Evolutionary conservation across 2,797 vertebrate species (phyloP).

Genomic region (Clarias fuscus): DNA sequence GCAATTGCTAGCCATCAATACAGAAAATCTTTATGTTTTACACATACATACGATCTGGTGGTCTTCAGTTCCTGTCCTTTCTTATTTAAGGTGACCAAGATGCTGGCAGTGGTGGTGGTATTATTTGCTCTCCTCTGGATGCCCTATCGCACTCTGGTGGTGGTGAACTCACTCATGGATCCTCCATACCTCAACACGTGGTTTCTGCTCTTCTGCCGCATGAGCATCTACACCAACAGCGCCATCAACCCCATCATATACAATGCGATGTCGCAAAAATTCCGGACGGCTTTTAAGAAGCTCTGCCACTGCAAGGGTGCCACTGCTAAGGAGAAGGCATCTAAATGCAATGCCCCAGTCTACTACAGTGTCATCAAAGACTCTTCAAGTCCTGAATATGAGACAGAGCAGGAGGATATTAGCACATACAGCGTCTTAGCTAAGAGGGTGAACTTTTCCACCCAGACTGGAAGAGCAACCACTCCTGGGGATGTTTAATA

Average conservation of each 20-base stretch:
- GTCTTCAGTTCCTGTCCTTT: not conserved
- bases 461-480: conserved; percentile 12
- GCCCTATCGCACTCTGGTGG: conserved; percentile 86
- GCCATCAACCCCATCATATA: conserved; percentile 89
- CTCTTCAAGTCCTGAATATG: conserved; percentile 62
- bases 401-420: conserved; percentile 42
- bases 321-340: conserved; percentile 53
- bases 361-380: conserved; percentile 80
- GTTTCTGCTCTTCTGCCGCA: conserved; percentile 88
- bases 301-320: conserved; percentile 74
- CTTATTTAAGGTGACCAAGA: conserved; percentile 83
- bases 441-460: conserved; percentile 39
- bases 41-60: not conserved
- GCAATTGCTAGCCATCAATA: not conserved
- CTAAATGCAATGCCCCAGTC: conserved; percentile 63
- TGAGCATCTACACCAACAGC: conserved; percentile 88
- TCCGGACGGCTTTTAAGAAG: conserved; percentile 81
- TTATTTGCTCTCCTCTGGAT: conserved; percentile 88
- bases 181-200: conserved; percentile 82
- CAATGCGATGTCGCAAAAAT: conserved; percentile 90
- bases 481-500: conserved; percentile 30
- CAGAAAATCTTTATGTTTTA: not conserved
- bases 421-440: conserved; percentile 26
- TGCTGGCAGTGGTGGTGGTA: conserved; percentile 85
- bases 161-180: conserved; percentile 88